These are phyloP conservation scores for Actias luna DNA, from an alignment of 2,888 invertebrate genomes.

Conservation along the genomic window DNA sequence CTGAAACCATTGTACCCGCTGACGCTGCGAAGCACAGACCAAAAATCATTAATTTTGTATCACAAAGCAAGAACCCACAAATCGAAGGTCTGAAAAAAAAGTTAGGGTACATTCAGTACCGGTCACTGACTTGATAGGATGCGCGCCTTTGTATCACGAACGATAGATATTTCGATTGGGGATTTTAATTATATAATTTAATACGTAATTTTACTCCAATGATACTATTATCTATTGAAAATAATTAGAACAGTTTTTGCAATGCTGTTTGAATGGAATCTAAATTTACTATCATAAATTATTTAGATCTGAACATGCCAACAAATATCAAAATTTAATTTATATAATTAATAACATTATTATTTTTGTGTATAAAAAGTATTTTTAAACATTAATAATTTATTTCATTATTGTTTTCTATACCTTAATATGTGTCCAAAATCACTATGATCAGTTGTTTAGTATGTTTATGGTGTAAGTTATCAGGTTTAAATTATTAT, in stretches of 20 bases:
- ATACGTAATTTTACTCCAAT: not conserved
- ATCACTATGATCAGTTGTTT: not conserved
- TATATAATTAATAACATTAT: too few relatives aligned
- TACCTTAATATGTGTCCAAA: too few relatives aligned
- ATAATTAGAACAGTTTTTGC: not conserved
- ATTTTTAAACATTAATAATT: too few relatives aligned
- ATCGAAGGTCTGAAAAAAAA: constrained; percentile 73
- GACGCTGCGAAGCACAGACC: constrained; percentile 72
- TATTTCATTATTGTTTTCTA: too few relatives aligned
- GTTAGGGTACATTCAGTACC: constrained; percentile 69
- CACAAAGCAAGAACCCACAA: constrained; percentile 81
- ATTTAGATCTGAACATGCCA: too few relatives aligned
- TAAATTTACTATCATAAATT: too few relatives aligned
- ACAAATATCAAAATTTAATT: too few relatives aligned
- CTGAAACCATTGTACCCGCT: constrained; percentile 63
- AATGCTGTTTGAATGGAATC: not conserved
- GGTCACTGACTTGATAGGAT: constrained; percentile 69
- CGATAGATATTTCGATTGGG: constrained; percentile 55
- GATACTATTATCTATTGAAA: not conserved
- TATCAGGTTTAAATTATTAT: too few relatives aligned
- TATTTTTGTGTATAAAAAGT: too few relatives aligned
- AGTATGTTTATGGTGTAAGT: too few relatives aligned
- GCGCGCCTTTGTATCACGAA: constrained; percentile 34
- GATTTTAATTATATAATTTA: not conserved
- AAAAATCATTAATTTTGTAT: constrained; percentile 81